A percentile compares a stretch with the other conserved stretches of the same genome.
Evolutionary conservation across 2,888 invertebrate species (phyloP).

Genomic region (Drosophila glabriapex): DNA sequence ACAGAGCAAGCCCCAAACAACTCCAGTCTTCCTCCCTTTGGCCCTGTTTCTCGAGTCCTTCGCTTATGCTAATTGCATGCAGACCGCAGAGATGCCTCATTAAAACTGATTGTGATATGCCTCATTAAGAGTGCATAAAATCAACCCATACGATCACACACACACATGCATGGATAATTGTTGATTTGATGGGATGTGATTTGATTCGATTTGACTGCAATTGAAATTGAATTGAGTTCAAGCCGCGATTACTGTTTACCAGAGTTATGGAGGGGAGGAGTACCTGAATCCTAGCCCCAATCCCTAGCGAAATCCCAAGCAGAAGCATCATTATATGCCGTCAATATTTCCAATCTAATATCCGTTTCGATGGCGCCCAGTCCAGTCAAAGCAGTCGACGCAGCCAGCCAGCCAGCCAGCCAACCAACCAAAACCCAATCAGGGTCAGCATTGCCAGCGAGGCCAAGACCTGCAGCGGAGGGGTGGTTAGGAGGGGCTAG

Average conservation of each 20-base stretch:
- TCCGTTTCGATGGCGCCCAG: constrained; percentile 47
- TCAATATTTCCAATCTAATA: constrained; percentile 79
- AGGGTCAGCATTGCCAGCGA: constrained; percentile 51
- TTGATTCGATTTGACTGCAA: constrained; percentile 52
- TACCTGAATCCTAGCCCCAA: background rate
- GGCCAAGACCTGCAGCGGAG: constrained; percentile 5
- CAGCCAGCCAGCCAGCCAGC: constrained; percentile 6
- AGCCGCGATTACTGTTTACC: constrained; percentile 52
- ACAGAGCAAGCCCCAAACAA: background rate
- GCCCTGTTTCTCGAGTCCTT: background rate
- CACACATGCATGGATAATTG: constrained; percentile 52
- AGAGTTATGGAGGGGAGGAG: constrained; percentile 43
- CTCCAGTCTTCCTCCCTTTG: background rate
- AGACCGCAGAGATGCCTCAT: constrained; percentile 62
- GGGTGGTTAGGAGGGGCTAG: constrained; percentile 9
- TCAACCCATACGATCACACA: constrained; percentile 17
- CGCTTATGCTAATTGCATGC: constrained; percentile 52
- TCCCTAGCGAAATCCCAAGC: constrained; percentile 1
- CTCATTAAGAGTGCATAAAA: constrained; percentile 57
- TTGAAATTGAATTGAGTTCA: constrained; percentile 47
- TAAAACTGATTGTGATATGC: constrained; percentile 68
- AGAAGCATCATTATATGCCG: constrained; percentile 63
- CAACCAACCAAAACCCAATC: constrained; percentile 69
- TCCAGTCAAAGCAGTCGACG: background rate
- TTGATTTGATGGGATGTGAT: constrained; percentile 57